phyloP scores from a whole-genome alignment of 2,888 invertebrate genomes.

The Cheilosia urbana region DNA sequence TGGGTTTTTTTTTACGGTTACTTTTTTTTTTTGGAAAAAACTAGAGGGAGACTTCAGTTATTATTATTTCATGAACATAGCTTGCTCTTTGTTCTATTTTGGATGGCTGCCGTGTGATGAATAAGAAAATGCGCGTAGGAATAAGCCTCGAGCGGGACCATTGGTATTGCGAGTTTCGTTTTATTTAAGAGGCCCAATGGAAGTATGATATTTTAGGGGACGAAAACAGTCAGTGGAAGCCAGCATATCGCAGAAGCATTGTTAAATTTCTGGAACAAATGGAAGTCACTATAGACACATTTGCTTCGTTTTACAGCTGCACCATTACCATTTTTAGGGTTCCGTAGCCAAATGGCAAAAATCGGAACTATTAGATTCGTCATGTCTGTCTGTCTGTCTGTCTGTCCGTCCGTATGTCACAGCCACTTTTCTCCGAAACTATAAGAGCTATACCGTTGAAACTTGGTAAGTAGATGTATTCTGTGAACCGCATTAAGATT shows the following conservation, averaged over 20 bases:
- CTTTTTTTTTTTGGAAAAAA: background rate
- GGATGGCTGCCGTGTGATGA: slow-evolving; percentile 28
- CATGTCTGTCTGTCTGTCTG: no score
- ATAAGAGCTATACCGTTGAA: no score
- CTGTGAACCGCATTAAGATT: no score
- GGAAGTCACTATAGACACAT: background rate
- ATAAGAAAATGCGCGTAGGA: background rate
- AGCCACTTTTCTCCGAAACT: no score
- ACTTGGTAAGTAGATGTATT: no score
- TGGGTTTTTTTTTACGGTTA: background rate
- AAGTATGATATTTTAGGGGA: background rate
- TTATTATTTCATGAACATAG: slow-evolving; percentile 18
- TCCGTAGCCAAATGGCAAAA: no score
- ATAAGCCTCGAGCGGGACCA: background rate
- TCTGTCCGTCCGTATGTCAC: no score
- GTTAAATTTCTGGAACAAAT: background rate
- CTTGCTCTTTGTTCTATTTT: slow-evolving; percentile 8
- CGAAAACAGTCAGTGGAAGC: background rate
- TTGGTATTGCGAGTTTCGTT: background rate
- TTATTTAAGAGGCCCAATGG: background rate
- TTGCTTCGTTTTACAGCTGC: no score
- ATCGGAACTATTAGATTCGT: no score
- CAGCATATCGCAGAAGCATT: background rate
- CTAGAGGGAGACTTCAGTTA: background rate
- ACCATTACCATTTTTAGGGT: no score